These are phyloP conservation scores for Epicauta chinensis DNA, from an alignment of 1,140 invertebrate genomes.

Conservation along the genomic window DNA sequence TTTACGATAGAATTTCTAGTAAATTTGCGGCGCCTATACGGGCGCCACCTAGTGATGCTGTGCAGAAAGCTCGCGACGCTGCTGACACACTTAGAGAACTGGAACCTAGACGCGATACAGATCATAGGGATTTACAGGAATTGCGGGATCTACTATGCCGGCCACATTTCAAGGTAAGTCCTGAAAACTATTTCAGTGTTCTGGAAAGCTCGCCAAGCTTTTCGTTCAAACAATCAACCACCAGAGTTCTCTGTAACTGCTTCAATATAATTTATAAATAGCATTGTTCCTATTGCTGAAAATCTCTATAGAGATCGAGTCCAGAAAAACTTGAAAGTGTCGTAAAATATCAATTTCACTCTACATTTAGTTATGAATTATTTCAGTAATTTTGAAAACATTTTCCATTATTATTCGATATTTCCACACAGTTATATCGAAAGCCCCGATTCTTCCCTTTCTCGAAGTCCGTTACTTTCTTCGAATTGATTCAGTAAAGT, in stretches of 20 bases:
- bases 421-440: too few relatives aligned
- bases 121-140: constrained; percentile 62
- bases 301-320: too few relatives aligned
- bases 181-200: neutral
- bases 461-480: neutral
- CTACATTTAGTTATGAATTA: too few relatives aligned
- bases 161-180: constrained; percentile 76
- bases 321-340: too few relatives aligned
- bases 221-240: too few relatives aligned
- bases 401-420: too few relatives aligned
- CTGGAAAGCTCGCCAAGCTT: too few relatives aligned
- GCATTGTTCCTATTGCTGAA: too few relatives aligned
- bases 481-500: neutral
- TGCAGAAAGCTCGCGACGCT: constrained; percentile 67
- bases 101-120: constrained; percentile 46
- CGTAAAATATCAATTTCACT: too few relatives aligned
- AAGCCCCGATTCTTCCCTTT: neutral
- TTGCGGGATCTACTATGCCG: constrained; percentile 70
- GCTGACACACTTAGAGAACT: constrained; percentile 59
- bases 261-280: too few relatives aligned
- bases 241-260: too few relatives aligned
- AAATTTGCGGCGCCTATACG: constrained; percentile 65
- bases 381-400: too few relatives aligned
- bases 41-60: constrained; percentile 72
- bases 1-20: constrained; percentile 68